Percentiles rank a stretch among this genome's conserved stretches.
Conservation (phyloP, 2,113 vertebrate species). For the Pandion haliaetus region DNA sequence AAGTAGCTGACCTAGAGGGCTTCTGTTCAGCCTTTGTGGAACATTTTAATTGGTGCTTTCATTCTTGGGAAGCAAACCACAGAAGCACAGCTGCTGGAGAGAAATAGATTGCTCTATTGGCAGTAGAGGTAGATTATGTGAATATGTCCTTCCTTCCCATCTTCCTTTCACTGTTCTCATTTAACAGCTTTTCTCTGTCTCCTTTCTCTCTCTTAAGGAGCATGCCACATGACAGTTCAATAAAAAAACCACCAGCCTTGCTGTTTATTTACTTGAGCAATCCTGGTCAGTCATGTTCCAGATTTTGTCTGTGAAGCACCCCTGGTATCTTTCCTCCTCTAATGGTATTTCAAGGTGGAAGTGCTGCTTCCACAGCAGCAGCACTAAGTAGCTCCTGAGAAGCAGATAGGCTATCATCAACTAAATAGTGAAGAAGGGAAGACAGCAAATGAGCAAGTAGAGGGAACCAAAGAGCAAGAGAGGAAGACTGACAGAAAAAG, state of each 20-base stretch:
- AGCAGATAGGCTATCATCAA: background rate
- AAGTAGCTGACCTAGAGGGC: background rate
- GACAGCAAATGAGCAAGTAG: background rate
- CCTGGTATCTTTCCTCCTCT: background rate
- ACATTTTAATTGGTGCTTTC: background rate
- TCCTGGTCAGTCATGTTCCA: background rate
- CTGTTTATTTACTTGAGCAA: background rate
- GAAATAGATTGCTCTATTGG: background rate
- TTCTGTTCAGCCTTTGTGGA: background rate
- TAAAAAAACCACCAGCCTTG: background rate
- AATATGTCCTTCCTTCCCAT: background rate
- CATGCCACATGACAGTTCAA: background rate
- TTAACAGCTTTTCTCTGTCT: background rate
- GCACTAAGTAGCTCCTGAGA: background rate
- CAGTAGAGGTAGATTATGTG: background rate
- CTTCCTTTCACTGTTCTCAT: background rate
- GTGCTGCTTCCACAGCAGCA: background rate
- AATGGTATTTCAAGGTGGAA: background rate
- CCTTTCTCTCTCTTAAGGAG: background rate
- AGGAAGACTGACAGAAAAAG: background rate
- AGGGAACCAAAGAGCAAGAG: background rate
- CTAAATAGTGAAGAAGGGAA: background rate
- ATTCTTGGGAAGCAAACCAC: background rate
- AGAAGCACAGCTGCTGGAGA: background rate
- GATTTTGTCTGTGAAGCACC: background rate